Base-by-base conservation (phyloP, 2,888 invertebrate genomes). In the Nematopogon swammerdamellus region DNA sequence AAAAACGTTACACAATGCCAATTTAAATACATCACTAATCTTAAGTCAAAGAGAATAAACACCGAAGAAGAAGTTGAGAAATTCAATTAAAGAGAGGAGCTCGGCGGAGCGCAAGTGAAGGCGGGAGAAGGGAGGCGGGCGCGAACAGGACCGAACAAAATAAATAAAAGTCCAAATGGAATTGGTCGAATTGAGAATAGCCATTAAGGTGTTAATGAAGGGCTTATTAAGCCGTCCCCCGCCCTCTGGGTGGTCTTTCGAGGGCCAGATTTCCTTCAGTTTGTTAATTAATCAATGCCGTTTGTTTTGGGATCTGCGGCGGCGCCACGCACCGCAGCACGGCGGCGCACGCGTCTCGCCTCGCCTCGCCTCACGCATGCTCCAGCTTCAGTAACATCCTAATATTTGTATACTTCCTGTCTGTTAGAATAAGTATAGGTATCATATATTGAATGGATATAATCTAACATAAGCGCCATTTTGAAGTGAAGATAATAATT, bases 151-250 rank as follows among this genome's bases (percentile, higher is more conserved):
- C 53, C 57, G 63, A 60, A 63, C 44, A 63, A 68, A 70, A 70
- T 69, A 73, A 75, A 73, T 72, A 72, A 74, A 72, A 72, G 63
- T 70, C 64, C 60, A 72, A 67, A 68, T 42, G 68, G 69, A 73
- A 72, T 71, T 72, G 71, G 66, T 71, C 71, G 75, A 75, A 77
- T 75, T 75, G 74, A 73, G 74, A 75, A 76, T 73, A 72, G 68
- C 75, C 73, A 75, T 76, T 73, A 75, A 76, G 76, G 77, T 79
- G 77, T 76, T 79, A 77, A 79, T 76, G 74, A 76, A 76, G 69
- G 68, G 68, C 75, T 76, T 79, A 79, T 79, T 76, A 76, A 79
- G 77, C 73, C 73, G 74, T 77, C 74, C 72, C 68, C 47, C 71
- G 67, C 72, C 70, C 70, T 53, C 68, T 76, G 77, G 77, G 77